Evolutionary conservation across 35 echinoderm and acorn worm genomes (phyloP), one percentile per base, ranked within the genome.

Genomic region (Chiridota heheva): DNA sequence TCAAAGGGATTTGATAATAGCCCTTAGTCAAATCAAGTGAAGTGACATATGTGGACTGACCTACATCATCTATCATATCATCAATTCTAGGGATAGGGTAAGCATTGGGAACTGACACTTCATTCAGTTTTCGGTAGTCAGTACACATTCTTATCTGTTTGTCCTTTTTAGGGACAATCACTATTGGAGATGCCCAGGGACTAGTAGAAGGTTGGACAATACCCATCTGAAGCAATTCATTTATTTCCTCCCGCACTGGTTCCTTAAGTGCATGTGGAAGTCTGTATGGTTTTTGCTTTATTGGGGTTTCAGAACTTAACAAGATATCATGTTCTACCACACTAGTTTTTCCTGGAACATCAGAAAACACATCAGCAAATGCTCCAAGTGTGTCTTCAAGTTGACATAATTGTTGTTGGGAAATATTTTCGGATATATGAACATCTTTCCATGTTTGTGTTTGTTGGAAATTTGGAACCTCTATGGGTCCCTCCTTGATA

Each of bases 341-440:
- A 13, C 69, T 46, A 33, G 80, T 69, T 53, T 20, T 69, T 17
- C 80, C 80, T 82, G 80, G 80, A 34, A 82, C 61, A 82, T 82
- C 80, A 17, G 80, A 44, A 34, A 82, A 82, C 34, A 69, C 63
- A 10, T 44, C 17, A 5, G 10, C 27, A 2, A 42, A 67, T 48
- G 42, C 42, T 0, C 12, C 30, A 82, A 69, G 45, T 5, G 69
- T n/a, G 29, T 61, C 36, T 42, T 55, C 7, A 3, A 82, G 33
- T 32, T 82, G 58, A 33, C 20, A 44, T 16, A 17, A 34, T 36
- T 82, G 63, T 13, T 41, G 40, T 44, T 37, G 2, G 64, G 64
- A 43, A 18, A 82, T 40, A 20, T 46, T 16, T 33, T 53, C 62
- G 20, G 44, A 33, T n/a, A 66, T 42, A 13, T 24, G 15, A 2